phyloP scores from a whole-genome alignment of 1,140 invertebrate species.

The Drosophila miranda region DNA sequence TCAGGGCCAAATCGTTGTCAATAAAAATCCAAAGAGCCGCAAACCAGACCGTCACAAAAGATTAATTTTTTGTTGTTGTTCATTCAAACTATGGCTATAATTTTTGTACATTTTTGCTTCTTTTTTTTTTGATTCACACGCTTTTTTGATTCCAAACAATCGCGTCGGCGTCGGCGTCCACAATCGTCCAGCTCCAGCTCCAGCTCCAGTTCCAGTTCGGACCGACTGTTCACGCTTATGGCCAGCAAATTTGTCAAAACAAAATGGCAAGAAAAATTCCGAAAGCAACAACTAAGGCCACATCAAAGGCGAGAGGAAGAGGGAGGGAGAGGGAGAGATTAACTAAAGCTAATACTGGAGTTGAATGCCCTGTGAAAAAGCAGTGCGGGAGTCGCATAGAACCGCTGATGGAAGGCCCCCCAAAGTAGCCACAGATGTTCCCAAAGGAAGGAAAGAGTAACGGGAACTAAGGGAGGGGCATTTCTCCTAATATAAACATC shows the following conservation, averaged over 20 bases:
- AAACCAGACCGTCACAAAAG: conserved; percentile 56
- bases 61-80: conserved; percentile 61
- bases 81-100: conserved; percentile 21
- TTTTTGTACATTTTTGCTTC: conserved; percentile 19
- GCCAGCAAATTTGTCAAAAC: conserved; percentile 64
- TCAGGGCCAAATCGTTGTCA: conserved; percentile 78
- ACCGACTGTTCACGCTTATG: conserved; percentile 48
- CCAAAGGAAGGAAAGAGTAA: not conserved
- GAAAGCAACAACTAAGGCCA: conserved; percentile 28
- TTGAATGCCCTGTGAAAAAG: conserved; percentile 28
- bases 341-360: conserved; percentile 35
- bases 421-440: too few relatives aligned
- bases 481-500: too few relatives aligned
- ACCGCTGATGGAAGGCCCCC: too few relatives aligned
- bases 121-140: conserved; percentile 70
- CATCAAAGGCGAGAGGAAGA: not conserved
- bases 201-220: conserved; percentile 37
- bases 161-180: conserved; percentile 50
- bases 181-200: conserved; percentile 13
- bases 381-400: too few relatives aligned
- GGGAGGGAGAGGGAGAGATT: conserved; percentile 14
- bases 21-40: conserved; percentile 50
- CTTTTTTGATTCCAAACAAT: conserved; percentile 71
- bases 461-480: too few relatives aligned
- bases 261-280: conserved; percentile 29